Evolutionary conservation across 2,888 invertebrate species (phyloP).

Genomic region (Spisula subtruncata): DNA sequence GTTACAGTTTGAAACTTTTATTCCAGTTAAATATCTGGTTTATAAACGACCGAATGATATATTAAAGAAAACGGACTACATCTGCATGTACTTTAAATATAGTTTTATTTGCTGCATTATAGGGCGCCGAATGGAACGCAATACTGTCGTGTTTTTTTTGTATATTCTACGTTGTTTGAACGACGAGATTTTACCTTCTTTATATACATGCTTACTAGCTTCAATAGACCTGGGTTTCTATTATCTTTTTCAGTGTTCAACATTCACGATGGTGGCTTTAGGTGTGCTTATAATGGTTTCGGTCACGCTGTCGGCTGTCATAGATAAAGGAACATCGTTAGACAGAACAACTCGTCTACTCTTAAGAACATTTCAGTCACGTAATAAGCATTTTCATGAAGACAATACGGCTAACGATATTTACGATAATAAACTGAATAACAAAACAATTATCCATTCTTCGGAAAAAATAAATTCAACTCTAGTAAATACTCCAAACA

Average conservation of each 20-base stretch:
- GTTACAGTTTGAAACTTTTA: too few species aligned
- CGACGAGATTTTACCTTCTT: too few species aligned
- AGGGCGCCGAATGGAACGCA: too few species aligned
- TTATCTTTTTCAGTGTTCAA: neutral
- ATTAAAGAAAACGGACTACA: too few species aligned
- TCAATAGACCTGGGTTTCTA: too few species aligned
- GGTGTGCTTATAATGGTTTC: neutral
- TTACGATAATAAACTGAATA: neutral
- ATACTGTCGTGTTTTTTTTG: too few species aligned
- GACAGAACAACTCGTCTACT: neutral
- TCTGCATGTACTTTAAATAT: too few species aligned
- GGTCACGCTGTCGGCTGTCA: neutral
- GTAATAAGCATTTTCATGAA: neutral
- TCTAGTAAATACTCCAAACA: neutral
- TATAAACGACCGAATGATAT: too few species aligned
- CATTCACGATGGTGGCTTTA: neutral
- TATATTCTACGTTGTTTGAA: too few species aligned
- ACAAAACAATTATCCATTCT: constrained; percentile 5
- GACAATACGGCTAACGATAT: neutral
- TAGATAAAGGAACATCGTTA: neutral
- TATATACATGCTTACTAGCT: too few species aligned
- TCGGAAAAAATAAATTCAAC: neutral
- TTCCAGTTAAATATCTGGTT: too few species aligned
- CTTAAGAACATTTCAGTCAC: neutral
- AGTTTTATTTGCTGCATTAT: too few species aligned